Conservation (phyloP, 2,797 vertebrate species). For the Ceryle rudis region DNA sequence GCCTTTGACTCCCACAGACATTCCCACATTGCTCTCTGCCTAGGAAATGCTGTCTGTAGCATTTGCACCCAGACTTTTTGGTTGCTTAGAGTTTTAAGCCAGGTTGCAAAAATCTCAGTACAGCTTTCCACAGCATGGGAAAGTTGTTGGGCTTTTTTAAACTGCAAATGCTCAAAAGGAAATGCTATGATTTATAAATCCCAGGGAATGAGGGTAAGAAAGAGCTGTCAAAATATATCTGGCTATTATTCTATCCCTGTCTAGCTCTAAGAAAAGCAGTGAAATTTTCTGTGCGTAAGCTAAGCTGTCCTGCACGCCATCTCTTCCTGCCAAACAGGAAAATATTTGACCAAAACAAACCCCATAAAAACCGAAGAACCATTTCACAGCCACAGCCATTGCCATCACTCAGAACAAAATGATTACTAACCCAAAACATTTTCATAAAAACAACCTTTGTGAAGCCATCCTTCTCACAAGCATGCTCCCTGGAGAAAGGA, state of each 20-base stretch:
- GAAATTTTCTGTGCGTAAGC: rapidly evolving
- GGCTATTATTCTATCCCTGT: not conserved
- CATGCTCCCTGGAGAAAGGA: not conserved
- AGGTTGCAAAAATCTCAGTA: not conserved
- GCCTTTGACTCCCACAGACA: not conserved
- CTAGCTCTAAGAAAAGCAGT: not conserved
- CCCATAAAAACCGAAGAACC: not conserved
- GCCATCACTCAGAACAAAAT: not conserved
- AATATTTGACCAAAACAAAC: not conserved
- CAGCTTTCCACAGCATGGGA: not conserved
- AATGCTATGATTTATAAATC: not conserved
- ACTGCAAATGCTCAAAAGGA: not conserved
- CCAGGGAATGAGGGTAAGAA: not conserved
- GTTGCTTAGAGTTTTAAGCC: not conserved
- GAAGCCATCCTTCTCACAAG: not conserved
- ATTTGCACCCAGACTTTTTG: rapidly evolving
- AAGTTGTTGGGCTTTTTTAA: not conserved
- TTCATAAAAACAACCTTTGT: not conserved
- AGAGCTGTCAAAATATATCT: not conserved
- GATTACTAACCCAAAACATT: not conserved
- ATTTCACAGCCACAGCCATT: not conserved
- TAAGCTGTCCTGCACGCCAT: not conserved
- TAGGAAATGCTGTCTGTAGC: not conserved
- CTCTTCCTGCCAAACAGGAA: not conserved
- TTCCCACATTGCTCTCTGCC: not conserved